Evolutionary conservation across 2,888 invertebrate genomes (phyloP).

Genomic region (Digitonthophagus gazella): DNA sequence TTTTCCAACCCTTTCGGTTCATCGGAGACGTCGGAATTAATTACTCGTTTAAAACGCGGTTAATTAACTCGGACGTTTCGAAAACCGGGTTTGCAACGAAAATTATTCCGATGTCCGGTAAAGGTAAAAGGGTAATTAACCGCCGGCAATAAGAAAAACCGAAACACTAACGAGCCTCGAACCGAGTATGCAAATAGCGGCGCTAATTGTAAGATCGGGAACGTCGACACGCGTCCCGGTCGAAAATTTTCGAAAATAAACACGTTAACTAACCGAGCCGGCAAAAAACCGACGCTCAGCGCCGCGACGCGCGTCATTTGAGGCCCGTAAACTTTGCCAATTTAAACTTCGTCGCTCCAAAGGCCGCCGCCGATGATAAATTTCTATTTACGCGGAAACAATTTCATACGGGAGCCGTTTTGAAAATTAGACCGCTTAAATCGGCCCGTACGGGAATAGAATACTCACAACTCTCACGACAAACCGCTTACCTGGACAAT

Average conservation of each 20-base stretch:
- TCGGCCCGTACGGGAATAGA: no score
- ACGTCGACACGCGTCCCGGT: background rate
- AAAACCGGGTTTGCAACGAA: background rate
- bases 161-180: background rate
- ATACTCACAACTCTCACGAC: no score
- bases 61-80: background rate
- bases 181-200: background rate
- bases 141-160: background rate
- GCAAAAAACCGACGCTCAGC: background rate
- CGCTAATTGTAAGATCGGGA: background rate
- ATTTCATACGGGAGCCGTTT: background rate
- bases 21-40: background rate
- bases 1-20: background rate
- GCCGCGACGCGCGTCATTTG: background rate
- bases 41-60: background rate
- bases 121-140: background rate
- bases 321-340: background rate
- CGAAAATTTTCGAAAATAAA: background rate
- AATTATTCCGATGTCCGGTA: background rate
- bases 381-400: background rate
- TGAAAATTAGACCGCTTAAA: background rate
- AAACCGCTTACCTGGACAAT: no score
- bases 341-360: background rate
- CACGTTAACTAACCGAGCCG: background rate
- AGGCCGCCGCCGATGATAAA: background rate